These are phyloP conservation scores for Meteorus colon DNA, from an alignment of 2,888 invertebrate genomes.

Conservation along the genomic window DNA sequence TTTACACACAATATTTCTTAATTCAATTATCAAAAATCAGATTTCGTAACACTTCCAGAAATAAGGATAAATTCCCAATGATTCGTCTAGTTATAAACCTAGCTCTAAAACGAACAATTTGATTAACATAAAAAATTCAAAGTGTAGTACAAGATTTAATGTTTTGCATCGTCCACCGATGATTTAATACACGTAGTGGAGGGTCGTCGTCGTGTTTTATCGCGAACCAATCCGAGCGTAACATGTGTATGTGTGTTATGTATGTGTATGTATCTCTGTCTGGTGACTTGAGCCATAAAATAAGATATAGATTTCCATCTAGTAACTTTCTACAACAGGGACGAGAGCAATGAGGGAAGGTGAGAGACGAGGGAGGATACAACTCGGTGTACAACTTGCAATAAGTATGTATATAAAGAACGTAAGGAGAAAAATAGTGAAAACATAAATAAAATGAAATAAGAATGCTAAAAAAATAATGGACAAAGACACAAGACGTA, in stretches of 20 bases:
- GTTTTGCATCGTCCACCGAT: conserved; percentile 20
- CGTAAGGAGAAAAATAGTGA: not conserved
- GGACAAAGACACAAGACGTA: conserved; percentile 17
- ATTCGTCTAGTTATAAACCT: no score
- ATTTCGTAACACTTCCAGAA: not conserved
- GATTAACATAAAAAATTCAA: not conserved
- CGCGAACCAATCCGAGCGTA: conserved; percentile 46
- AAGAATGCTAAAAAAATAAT: conserved; percentile 14
- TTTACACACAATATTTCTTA: no score
- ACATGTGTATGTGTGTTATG: conserved; percentile 34
- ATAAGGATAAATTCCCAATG: not conserved
- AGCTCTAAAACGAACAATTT: no score
- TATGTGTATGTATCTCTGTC: conserved; percentile 36
- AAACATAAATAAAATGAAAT: not conserved
- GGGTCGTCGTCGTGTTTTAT: conserved; percentile 43
- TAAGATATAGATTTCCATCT: conserved; percentile 73
- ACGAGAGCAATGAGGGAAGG: conserved; percentile 26
- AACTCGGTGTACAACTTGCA: not conserved
- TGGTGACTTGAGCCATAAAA: conserved; percentile 63
- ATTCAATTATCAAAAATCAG: no score
- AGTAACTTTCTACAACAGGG: conserved; percentile 70
- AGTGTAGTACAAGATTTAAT: conserved; percentile 27
- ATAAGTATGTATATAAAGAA: not conserved
- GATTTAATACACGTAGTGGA: conserved; percentile 32
- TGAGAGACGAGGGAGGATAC: conserved; percentile 4